Percentiles rank a stretch among this genome's conserved stretches.
Conservation (phyloP, 2,888 invertebrate genomes). For the Deroplatys truncata region DNA sequence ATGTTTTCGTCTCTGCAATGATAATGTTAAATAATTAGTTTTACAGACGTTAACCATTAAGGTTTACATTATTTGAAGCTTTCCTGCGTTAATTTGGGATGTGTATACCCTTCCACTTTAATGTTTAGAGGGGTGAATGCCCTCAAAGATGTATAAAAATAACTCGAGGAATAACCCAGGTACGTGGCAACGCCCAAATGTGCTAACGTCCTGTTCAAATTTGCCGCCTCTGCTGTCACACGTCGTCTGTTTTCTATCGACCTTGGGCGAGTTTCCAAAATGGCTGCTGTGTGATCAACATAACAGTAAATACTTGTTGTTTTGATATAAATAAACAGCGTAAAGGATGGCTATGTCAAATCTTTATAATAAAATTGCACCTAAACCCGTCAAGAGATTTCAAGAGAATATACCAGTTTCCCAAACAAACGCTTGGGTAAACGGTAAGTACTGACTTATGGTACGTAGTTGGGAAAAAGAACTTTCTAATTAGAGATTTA, state of each 20-base stretch:
- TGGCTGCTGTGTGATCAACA: slow-evolving; percentile 37
- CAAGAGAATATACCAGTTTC: slow-evolving; percentile 74
- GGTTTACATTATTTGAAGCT: too few relatives aligned
- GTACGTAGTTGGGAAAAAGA: neutral
- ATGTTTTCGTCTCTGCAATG: too few relatives aligned
- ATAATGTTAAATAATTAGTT: too few relatives aligned
- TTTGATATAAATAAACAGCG: neutral
- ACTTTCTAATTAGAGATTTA: neutral
- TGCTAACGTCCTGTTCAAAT: neutral
- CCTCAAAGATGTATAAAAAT: too few relatives aligned
- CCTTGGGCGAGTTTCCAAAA: slow-evolving; percentile 33
- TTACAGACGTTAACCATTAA: too few relatives aligned
- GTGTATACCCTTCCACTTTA: too few relatives aligned
- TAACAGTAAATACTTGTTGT: slow-evolving; percentile 1
- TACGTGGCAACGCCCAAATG: neutral
- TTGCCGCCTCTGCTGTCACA: neutral
- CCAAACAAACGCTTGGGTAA: slow-evolving; percentile 82
- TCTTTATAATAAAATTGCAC: slow-evolving; percentile 69
- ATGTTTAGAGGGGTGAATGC: too few relatives aligned
- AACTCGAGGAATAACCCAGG: too few relatives aligned
- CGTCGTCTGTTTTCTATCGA: slow-evolving; percentile 9
- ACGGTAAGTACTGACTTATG: slow-evolving; percentile 58
- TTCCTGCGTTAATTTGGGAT: too few relatives aligned
- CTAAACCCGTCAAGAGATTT: slow-evolving; percentile 70
- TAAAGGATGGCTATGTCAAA: slow-evolving; percentile 64